Conservation (phyloP, 2,113 vertebrate species). For the Perognathus longimembris region DNA sequence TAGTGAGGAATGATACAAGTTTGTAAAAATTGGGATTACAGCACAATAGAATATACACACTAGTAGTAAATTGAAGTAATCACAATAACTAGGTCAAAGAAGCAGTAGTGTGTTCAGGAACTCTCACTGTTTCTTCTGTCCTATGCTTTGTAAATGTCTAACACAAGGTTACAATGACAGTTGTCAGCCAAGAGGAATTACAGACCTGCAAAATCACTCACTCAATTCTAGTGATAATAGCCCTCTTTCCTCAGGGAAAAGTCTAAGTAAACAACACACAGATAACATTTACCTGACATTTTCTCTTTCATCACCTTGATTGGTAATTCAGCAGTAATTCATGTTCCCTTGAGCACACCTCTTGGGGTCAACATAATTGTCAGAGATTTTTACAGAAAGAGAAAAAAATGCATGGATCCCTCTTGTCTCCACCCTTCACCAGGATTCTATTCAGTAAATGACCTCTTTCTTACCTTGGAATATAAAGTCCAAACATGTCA, state of each 20-base stretch:
- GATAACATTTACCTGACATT: slow-evolving; percentile 76
- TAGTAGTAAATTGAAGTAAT: background rate
- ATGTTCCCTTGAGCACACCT: slow-evolving; percentile 27
- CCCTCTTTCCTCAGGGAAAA: slow-evolving; percentile 59
- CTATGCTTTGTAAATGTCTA: slow-evolving; percentile 63
- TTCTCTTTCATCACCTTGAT: slow-evolving; percentile 67
- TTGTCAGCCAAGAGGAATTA: slow-evolving; percentile 64
- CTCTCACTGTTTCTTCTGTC: background rate
- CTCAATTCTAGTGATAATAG: slow-evolving; percentile 60
- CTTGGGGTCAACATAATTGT: slow-evolving; percentile 56
- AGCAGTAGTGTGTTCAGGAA: background rate
- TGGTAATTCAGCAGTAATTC: slow-evolving; percentile 73
- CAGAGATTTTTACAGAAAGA: slow-evolving; percentile 59
- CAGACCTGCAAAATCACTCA: slow-evolving; percentile 51
- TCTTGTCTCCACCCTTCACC: background rate
- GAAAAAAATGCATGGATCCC: slow-evolving; percentile 39
- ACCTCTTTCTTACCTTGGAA: slow-evolving; percentile 31
- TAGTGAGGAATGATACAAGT: background rate
- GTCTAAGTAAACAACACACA: slow-evolving; percentile 65
- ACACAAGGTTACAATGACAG: slow-evolving; percentile 61
- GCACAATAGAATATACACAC: background rate
- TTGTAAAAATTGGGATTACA: background rate
- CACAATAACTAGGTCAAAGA: background rate
- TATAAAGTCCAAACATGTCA: slow-evolving; percentile 47
- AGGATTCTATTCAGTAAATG: slow-evolving; percentile 14